Evolutionary conservation across 2,797 vertebrate genomes (phyloP).

Genomic region (Cirrhinus mrigala): DNA sequence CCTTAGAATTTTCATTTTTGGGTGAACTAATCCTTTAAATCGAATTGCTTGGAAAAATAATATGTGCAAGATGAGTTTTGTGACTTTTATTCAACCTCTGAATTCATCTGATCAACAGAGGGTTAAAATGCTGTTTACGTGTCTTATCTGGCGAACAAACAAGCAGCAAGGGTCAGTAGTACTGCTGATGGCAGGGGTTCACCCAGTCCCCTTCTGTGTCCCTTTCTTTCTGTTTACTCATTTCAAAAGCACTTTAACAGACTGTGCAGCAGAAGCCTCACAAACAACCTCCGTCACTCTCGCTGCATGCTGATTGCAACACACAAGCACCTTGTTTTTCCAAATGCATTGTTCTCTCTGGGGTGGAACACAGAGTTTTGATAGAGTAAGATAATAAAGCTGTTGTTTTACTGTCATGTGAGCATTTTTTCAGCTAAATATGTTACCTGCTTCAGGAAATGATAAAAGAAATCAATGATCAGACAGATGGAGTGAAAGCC

Average conservation of each 20-base stretch:
- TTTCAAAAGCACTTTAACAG: conserved; percentile 38
- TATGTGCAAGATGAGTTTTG: neutral
- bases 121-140: neutral
- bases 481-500: neutral
- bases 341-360: neutral
- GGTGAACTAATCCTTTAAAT: neutral
- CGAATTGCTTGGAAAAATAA: neutral
- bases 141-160: conserved; percentile 37
- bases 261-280: conserved; percentile 12
- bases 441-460: neutral
- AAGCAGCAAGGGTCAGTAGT: conserved; percentile 4
- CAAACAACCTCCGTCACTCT: conserved; percentile 8
- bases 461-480: neutral
- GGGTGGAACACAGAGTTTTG: neutral
- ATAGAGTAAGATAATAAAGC: neutral
- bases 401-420: neutral
- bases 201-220: neutral
- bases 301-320: conserved; percentile 30
- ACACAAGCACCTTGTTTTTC: conserved; percentile 11
- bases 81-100: neutral
- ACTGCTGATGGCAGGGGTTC: conserved; percentile 34
- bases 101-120: neutral
- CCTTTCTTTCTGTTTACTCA: conserved; percentile 25
- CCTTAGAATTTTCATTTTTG: too few species aligned
- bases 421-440: neutral